Conservation (phyloP, 1,140 invertebrate genomes). For the Diorhabda sublineata region DNA sequence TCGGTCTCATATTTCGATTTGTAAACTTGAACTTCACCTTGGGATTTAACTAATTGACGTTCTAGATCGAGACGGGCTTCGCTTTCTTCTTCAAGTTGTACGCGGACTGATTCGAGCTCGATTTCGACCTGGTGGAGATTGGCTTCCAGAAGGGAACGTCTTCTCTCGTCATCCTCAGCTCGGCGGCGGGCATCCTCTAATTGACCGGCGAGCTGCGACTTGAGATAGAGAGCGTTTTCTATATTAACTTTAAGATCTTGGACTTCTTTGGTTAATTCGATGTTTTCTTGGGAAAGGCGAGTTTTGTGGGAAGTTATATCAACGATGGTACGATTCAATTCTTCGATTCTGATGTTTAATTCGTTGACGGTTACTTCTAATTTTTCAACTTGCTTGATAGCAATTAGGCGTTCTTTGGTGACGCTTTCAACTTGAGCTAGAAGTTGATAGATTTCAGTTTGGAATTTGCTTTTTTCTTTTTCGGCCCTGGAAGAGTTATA, state of each 20-base stretch:
- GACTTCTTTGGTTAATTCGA: constrained; percentile 89
- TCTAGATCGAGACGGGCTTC: constrained; percentile 92
- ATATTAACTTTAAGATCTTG: constrained; percentile 93
- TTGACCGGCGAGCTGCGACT: constrained; percentile 80
- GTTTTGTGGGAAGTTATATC: constrained; percentile 91
- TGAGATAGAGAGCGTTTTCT: constrained; percentile 87
- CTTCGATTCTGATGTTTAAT: constrained; percentile 89
- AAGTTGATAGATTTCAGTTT: constrained; percentile 93
- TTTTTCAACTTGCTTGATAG: constrained; percentile 84
- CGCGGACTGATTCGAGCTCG: constrained; percentile 87
- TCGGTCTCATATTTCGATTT: constrained; percentile 91
- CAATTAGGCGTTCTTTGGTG: constrained; percentile 85
- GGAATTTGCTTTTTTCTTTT: constrained; percentile 94
- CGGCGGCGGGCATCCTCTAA: constrained; percentile 89
- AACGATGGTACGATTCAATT: constrained; percentile 88
- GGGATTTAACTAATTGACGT: constrained; percentile 87
- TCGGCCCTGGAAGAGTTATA: constrained; percentile 63
- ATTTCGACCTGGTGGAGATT: constrained; percentile 85
- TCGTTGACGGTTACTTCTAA: constrained; percentile 86
- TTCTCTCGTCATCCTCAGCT: constrained; percentile 91
- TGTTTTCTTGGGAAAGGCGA: constrained; percentile 85
- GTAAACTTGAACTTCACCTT: constrained; percentile 83
- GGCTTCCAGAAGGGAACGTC: constrained; percentile 82
- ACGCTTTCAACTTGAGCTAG: constrained; percentile 87
- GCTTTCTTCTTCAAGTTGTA: constrained; percentile 92